Base-by-base conservation (phyloP, 2,113 vertebrate species). In the Tachysurus vachellii region DNA sequence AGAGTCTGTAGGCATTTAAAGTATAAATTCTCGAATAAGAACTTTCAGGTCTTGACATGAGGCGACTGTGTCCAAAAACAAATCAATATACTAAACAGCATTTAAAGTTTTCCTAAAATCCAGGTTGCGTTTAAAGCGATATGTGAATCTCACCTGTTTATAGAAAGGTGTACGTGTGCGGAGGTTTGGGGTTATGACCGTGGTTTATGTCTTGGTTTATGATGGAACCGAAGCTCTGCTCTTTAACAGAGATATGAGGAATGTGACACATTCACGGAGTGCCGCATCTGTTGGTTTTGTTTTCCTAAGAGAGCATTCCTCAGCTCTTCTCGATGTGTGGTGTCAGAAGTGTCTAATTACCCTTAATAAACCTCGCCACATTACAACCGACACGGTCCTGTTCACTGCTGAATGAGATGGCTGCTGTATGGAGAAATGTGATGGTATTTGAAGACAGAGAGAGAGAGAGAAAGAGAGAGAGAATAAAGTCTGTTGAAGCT, bases 231-330 rank as follows among this genome's bases (percentile, higher is more conserved):
- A 50, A 82, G 83, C 68, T 47, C 70, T 62, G 50, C 80, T 87
- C 87, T 91, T 89, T 93, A 82, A 89, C 92, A 82, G 50, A n/a
- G 88, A 87, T 1, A 88, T 93, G 94, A 93, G 93, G 95, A 95
- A 94, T 94, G 89, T 90, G 87, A 87, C 93, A 91, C 92, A 81
- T 92, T 47, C 76, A 85, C 91, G 76, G 85, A 86, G 85, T 86
- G 68, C 28, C 76, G 87, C 80, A n/a, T 89, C 90, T 54, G 21
- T 86, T 73, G n/a, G 21, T 56, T 28, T 80, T 44, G 91, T 68
- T 86, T 80, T 76, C 28, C 26, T 85, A 4, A 70, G 81, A 80
- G 42, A 81, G 31, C 84, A 88, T 90, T 90, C 89, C 83, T 84
- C 31, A 80, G 81, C 56, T 86, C 14, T 86, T 87, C 70, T 77